phyloP scores from a whole-genome alignment of 2,888 invertebrate species.

The Drosophila greeni region DNA sequence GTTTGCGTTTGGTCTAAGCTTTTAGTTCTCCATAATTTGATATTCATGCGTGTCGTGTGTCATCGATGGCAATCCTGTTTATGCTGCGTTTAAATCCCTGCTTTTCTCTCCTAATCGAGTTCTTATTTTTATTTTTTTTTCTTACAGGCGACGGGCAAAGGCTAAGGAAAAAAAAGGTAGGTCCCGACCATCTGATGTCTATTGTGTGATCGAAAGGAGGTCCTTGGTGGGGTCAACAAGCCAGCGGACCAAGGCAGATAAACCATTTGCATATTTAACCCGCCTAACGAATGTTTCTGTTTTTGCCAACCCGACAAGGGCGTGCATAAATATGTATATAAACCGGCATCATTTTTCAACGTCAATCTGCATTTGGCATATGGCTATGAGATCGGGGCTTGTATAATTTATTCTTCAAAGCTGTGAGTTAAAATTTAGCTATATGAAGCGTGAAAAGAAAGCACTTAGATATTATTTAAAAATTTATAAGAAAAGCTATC shows the following conservation, averaged over 20 bases:
- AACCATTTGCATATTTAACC: conserved; percentile 46
- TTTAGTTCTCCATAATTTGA: conserved; percentile 64
- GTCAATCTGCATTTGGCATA: conserved; percentile 52
- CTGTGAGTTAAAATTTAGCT: conserved; percentile 4
- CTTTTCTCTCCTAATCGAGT: conserved; percentile 36
- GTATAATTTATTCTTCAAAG: not conserved
- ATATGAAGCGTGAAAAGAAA: not conserved
- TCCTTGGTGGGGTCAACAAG: conserved; percentile 18
- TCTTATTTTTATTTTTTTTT: conserved; percentile 1
- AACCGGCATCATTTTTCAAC: conserved; percentile 59
- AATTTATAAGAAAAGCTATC: not conserved
- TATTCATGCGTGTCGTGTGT: conserved; percentile 56
- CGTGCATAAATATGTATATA: conserved; percentile 16
- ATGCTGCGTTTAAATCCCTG: conserved; percentile 56
- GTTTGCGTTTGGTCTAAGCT: conserved; percentile 49
- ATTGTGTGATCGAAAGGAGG: conserved; percentile 29
- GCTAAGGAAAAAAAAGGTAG: conserved; percentile 30
- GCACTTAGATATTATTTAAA: not conserved
- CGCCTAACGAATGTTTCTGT: conserved; percentile 33
- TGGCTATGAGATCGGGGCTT: conserved; percentile 10
- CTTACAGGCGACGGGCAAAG: conserved; percentile 47
- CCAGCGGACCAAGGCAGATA: conserved; percentile 23
- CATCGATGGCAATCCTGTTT: conserved; percentile 54
- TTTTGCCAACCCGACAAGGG: not conserved
- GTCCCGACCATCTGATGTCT: conserved; percentile 34